A percentile compares a stretch with the other conserved stretches of the same genome.
Evolutionary conservation across 1,140 invertebrate genomes (phyloP).

Genomic region (Drosophila pachea): DNA sequence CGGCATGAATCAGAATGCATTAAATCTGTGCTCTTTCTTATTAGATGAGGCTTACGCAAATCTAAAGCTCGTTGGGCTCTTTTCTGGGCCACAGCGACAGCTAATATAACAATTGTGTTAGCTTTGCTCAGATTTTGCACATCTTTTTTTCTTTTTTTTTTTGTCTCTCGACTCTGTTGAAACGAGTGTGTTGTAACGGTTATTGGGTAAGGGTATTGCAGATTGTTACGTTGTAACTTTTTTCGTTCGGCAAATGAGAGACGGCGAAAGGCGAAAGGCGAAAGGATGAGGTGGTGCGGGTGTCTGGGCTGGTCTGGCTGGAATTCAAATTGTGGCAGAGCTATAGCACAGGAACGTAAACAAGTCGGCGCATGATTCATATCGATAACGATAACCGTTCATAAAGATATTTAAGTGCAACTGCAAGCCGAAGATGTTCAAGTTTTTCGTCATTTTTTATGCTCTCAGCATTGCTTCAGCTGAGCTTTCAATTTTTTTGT

Average conservation of each 20-base stretch:
- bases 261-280: neutral
- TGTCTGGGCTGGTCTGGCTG: neutral
- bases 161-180: no score
- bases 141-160: no score
- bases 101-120: neutral
- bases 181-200: neutral
- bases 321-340: slow-evolving; percentile 9
- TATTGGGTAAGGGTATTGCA: neutral
- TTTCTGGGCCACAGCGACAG: neutral
- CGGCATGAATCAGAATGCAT: neutral
- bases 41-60: slow-evolving; percentile 1
- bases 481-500: slow-evolving; percentile 42
- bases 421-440: slow-evolving; percentile 25
- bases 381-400: slow-evolving; percentile 25
- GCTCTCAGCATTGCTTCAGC: slow-evolving; percentile 34
- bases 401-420: slow-evolving; percentile 30
- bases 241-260: no score
- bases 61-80: slow-evolving; percentile 4
- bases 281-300: neutral
- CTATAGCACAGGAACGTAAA: slow-evolving; percentile 5
- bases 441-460: slow-evolving; percentile 21
- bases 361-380: slow-evolving; percentile 25
- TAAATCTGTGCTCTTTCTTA: neutral
- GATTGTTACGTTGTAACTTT: no score
- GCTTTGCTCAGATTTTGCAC: no score